phyloP scores from a whole-genome alignment of 2,113 vertebrate genomes.

The Hyla sarda region DNA sequence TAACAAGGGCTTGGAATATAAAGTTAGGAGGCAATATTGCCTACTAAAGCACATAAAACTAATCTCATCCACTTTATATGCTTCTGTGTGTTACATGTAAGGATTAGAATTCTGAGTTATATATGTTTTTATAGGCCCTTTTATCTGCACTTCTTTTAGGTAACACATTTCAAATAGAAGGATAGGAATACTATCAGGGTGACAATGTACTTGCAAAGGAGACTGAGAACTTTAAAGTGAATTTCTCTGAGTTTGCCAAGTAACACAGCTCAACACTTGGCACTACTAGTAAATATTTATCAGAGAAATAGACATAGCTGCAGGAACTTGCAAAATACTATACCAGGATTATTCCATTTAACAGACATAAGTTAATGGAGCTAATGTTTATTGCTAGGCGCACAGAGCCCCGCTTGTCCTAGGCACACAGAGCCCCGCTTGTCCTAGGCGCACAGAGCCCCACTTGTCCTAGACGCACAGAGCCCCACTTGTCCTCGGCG shows the following conservation, averaged over 20 bases:
- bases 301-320: constrained; percentile 25
- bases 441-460: too few species aligned
- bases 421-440: too few species aligned
- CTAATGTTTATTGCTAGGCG: neutral
- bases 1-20: neutral
- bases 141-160: neutral
- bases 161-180: neutral
- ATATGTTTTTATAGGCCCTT: neutral
- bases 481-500: too few species aligned
- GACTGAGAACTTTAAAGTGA: constrained; percentile 29
- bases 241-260: constrained; percentile 43
- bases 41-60: neutral
- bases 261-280: constrained; percentile 35
- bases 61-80: neutral
- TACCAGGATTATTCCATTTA: constrained; percentile 20
- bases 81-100: neutral
- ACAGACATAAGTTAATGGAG: constrained; percentile 5
- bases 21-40: neutral
- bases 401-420: too few species aligned
- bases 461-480: too few species aligned
- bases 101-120: neutral
- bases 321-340: constrained; percentile 27
- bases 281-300: constrained; percentile 54
- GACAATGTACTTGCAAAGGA: constrained; percentile 11
- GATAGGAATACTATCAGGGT: neutral